Conservation (phyloP, 2,888 invertebrate genomes). For the Dioctria linearis region DNA sequence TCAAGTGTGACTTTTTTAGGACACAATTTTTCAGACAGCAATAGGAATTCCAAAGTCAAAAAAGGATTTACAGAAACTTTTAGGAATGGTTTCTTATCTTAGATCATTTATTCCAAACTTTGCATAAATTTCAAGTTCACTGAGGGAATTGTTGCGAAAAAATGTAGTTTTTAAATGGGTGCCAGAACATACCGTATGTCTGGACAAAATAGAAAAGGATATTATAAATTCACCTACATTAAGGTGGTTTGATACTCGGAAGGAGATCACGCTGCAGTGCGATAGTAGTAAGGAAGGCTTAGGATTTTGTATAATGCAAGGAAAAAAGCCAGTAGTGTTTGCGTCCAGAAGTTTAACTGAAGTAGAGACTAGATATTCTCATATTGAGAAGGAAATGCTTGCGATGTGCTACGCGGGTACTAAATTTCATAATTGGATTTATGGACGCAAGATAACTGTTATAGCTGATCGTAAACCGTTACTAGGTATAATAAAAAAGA, state of each 20-base stretch:
- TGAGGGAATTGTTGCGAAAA: neutral
- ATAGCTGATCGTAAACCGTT: no score
- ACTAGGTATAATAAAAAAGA: no score
- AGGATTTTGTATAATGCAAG: no score
- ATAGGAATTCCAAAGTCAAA: neutral
- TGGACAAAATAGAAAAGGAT: neutral
- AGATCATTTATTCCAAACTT: neutral
- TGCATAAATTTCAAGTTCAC: neutral
- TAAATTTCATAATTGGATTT: no score
- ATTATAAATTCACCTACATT: neutral
- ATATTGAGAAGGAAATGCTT: slow-evolving; percentile 59
- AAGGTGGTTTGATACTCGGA: neutral
- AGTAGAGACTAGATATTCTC: slow-evolving; percentile 59
- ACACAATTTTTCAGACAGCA: no score
- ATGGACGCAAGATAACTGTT: no score
- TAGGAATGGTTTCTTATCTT: neutral
- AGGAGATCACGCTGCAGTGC: neutral
- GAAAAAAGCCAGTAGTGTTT: slow-evolving; percentile 54
- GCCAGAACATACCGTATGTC: neutral
- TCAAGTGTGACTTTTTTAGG: neutral
- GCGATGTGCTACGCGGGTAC: slow-evolving; percentile 45
- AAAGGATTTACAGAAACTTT: neutral
- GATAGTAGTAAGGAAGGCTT: neutral
- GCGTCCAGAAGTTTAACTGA: slow-evolving; percentile 61
- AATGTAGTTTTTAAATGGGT: neutral